Percentiles rank a stretch among this genome's conserved stretches.
Evolutionary conservation across 2,113 vertebrate genomes (phyloP).

Genomic region (Rhadina sibilatrix): DNA sequence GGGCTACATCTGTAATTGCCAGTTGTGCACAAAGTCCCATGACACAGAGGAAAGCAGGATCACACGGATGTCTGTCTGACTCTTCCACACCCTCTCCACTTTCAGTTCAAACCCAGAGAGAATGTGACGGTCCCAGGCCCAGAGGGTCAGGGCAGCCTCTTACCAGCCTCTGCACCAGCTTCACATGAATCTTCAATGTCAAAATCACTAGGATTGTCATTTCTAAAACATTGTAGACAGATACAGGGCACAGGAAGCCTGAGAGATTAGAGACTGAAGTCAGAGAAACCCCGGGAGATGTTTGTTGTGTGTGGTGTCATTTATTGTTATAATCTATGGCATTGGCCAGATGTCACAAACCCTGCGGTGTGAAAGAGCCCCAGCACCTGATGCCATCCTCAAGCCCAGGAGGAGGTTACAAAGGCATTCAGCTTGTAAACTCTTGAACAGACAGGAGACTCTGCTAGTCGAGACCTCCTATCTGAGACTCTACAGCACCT

Average conservation of each 20-base stretch:
- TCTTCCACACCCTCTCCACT: not conserved
- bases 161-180: not conserved
- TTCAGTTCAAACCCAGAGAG: not conserved
- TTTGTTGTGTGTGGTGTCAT: not conserved
- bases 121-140: accelerated
- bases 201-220: not conserved
- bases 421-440: not conserved
- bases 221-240: not conserved
- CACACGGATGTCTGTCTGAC: not conserved
- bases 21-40: not conserved
- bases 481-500: not conserved
- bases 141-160: not conserved
- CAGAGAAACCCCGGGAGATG: not conserved
- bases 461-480: accelerated
- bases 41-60: not conserved
- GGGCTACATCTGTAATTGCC: not conserved
- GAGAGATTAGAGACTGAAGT: not conserved
- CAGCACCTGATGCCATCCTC: not conserved
- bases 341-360: not conserved
- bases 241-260: not conserved
- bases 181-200: not conserved
- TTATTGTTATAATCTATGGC: not conserved
- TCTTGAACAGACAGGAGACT: not conserved
- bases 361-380: not conserved
- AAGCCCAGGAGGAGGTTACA: not conserved